These are phyloP conservation scores for Phaonia tiefii DNA, from an alignment of 2,888 invertebrate species.

Conservation along the genomic window DNA sequence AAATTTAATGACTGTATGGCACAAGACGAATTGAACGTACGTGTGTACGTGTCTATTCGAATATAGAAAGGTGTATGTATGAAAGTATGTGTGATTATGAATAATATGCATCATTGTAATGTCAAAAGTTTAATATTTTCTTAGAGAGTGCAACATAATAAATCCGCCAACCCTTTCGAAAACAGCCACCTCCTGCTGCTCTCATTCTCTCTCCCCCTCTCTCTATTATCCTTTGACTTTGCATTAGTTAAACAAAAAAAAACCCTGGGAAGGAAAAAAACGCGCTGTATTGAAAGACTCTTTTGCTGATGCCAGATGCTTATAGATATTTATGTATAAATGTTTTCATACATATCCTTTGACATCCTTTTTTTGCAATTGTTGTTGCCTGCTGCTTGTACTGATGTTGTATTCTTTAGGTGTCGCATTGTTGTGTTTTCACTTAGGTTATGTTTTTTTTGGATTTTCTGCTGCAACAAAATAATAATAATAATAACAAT, in stretches of 20 bases:
- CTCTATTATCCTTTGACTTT: too few relatives aligned
- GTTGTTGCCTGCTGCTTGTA: constrained; percentile 9
- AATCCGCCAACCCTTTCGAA: constrained; percentile 10
- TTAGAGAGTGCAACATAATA: constrained; percentile 32
- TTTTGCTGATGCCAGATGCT: constrained; percentile 1
- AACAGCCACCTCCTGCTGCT: background rate
- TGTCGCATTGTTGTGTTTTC: constrained; percentile 41
- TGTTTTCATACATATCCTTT: constrained; percentile 58
- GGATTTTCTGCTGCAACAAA: constrained; percentile 48
- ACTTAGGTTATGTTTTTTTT: background rate
- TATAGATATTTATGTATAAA: constrained; percentile 36
- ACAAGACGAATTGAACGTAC: constrained; percentile 2
- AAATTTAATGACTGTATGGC: constrained; percentile 43
- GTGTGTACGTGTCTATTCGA: background rate
- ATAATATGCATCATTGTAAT: constrained; percentile 52
- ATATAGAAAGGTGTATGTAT: background rate
- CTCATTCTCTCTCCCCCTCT: background rate
- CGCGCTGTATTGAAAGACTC: background rate
- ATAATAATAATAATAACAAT: constrained; percentile 58
- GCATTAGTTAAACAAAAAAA: background rate
- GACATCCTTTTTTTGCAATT: constrained; percentile 50
- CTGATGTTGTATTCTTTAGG: constrained; percentile 51
- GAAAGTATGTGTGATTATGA: constrained; percentile 10
- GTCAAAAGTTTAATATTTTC: constrained; percentile 61
- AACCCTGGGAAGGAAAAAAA: background rate